phyloP scores from a whole-genome alignment of 2,888 invertebrate species.

The Cerastoderma edule region DNA sequence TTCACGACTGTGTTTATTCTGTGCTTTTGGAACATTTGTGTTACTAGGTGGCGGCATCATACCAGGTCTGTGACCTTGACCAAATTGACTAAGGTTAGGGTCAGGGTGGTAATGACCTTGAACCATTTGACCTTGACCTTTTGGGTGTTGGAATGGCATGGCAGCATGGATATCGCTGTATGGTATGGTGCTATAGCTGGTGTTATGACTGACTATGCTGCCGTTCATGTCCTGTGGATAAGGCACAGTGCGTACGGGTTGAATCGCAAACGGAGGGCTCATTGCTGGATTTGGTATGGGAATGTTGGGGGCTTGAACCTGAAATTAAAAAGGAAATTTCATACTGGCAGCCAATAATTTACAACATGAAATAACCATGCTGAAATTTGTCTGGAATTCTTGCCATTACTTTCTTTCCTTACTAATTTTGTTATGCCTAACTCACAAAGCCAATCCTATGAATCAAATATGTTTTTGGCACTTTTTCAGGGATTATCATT shows the following conservation, averaged over 20 bases:
- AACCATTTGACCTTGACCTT: slow-evolving; percentile 10
- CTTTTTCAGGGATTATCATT: too few relatives aligned
- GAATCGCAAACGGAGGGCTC: slow-evolving; percentile 51
- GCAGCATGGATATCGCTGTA: slow-evolving; percentile 20
- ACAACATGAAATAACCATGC: too few relatives aligned
- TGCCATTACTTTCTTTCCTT: too few relatives aligned
- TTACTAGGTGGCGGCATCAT: not conserved
- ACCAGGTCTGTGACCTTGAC: too few relatives aligned
- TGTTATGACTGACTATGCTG: slow-evolving; percentile 54
- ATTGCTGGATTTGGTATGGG: slow-evolving; percentile 16
- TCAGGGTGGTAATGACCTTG: slow-evolving; percentile 5
- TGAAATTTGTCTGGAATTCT: too few relatives aligned
- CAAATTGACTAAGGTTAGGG: not conserved
- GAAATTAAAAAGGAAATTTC: too few relatives aligned
- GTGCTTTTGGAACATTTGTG: not conserved
- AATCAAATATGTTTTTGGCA: too few relatives aligned
- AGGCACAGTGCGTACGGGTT: slow-evolving; percentile 28
- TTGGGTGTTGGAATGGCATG: slow-evolving; percentile 6
- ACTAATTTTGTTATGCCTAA: too few relatives aligned
- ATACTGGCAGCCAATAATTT: too few relatives aligned
- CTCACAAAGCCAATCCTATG: too few relatives aligned
- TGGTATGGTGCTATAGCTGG: slow-evolving; percentile 55
- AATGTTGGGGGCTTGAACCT: too few relatives aligned
- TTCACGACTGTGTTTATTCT: not conserved
- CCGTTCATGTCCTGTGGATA: slow-evolving; percentile 23